phyloP scores from a whole-genome alignment of 1,140 invertebrate genomes.

The Meloidogyne hapla region DNA sequence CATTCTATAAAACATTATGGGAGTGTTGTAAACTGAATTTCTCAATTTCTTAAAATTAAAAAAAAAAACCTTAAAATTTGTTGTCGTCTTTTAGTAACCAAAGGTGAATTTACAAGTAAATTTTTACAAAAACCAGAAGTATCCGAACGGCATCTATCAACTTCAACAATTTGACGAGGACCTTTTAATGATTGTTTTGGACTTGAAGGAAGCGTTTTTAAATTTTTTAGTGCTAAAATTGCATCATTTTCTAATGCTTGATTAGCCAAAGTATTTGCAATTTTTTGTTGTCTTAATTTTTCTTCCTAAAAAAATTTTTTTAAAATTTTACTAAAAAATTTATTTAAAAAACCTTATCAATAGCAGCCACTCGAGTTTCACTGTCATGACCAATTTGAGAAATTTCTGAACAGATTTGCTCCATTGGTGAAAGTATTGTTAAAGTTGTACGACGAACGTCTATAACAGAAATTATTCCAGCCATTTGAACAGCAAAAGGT shows the following conservation, averaged over 20 bases:
- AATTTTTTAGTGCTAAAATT: conserved; percentile 28
- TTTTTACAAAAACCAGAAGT: neutral
- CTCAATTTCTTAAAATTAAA: too few species aligned
- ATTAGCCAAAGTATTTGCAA: conserved; percentile 34
- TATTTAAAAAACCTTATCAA: conserved; percentile 46
- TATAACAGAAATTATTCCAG: conserved; percentile 47
- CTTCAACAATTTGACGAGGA: neutral
- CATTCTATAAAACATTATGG: too few species aligned
- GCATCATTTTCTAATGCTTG: conserved; percentile 35
- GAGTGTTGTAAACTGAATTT: too few species aligned
- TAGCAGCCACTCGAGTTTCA: conserved; percentile 52
- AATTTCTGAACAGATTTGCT: conserved; percentile 61
- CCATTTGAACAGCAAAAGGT: conserved; percentile 51
- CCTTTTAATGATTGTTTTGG: neutral
- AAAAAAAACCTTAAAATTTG: neutral
- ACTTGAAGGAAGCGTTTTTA: conserved; percentile 26
- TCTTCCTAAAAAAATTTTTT: conserved; percentile 52
- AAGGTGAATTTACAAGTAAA: neutral
- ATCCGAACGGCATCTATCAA: neutral
- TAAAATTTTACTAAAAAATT: neutral
- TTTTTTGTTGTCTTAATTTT: conserved; percentile 39
- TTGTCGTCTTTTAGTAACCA: neutral
- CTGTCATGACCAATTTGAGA: conserved; percentile 53
- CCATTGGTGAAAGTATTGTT: conserved; percentile 57
- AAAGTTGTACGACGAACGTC: conserved; percentile 45